Conservation (phyloP, 2,113 vertebrate species). For the Siphamia tubifer region DNA sequence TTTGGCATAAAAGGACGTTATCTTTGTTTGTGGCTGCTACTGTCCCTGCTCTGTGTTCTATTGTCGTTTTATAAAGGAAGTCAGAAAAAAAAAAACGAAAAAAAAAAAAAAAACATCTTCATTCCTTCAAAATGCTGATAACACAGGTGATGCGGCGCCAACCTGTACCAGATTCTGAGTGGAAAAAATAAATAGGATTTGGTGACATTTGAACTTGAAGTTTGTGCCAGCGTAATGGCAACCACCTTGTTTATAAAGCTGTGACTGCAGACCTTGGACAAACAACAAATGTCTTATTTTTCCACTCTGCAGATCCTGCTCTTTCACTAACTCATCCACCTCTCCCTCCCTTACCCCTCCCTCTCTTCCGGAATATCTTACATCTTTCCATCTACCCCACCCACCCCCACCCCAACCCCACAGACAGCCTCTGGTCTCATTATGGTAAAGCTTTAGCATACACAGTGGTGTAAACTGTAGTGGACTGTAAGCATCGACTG, state of each 20-base stretch:
- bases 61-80: not conserved
- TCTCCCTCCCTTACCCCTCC: slow-evolving; percentile 6
- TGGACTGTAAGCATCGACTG: slow-evolving; percentile 41
- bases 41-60: not conserved
- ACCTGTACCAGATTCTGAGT: not conserved
- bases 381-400: slow-evolving; percentile 42
- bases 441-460: slow-evolving; percentile 38
- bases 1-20: slow-evolving; percentile 28
- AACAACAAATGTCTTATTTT: not conserved
- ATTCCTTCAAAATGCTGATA: not conserved
- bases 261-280: slow-evolving; percentile 22
- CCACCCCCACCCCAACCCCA: not conserved
- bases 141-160: not conserved
- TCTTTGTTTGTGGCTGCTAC: slow-evolving; percentile 23
- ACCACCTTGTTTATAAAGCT: not conserved
- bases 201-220: not conserved
- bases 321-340: not conserved
- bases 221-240: not conserved
- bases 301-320: not conserved
- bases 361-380: slow-evolving; percentile 32
- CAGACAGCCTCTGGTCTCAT: slow-evolving; percentile 35
- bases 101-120: not conserved
- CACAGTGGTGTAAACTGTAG: slow-evolving; percentile 30
- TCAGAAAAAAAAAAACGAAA: no score
- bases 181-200: slow-evolving; percentile 21